Evolutionary conservation across 2,888 invertebrate species (phyloP), one percentile per base, ranked within the genome.

Genomic region (Lacanobia oleracea): DNA sequence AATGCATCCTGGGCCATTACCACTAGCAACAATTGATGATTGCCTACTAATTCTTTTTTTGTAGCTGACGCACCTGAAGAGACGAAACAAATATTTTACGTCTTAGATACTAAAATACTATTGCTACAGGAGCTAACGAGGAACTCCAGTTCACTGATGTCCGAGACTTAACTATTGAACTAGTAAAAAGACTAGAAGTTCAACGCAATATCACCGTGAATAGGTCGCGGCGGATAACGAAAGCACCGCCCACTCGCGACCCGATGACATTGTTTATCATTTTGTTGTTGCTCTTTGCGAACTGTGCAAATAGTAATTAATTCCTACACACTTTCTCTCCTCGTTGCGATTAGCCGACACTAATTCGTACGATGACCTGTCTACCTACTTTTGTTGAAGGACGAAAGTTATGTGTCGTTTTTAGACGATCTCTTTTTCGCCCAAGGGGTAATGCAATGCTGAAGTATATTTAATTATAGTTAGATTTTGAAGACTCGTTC

Each of bases 291-390:
- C 90, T 89, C 79, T 85, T 89, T 89, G 88, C 87, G 85, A 89
- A 84, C 87, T 86, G 86, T 80, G 90, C 90, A 93, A 92, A 91
- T 87, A 92, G 88, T 91, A 92, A 94, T 94, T 94, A 93, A 93
- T 93, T 90, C 91, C 91, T 92, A 92, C 90, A 93, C 93, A 93
- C 95, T 95, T 95, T 95, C 95, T 90, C 80, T 75, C 63, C 75
- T 65, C 21, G 84, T 83, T 81, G 80, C 85, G 83, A 87, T 88
- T 86, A 86, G 83, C 78, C 67, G 81, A 77, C 84, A 87, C 86
- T 83, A 92, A 91, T 91, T 90, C 89, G 93, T 89, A 84, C 91
- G 86, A 77, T 85, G 93, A 90, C 93, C 92, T 75, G 88, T 88
- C 91, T 91, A 87, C 93, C 94, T 92, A 93, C 91, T 91, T 91